Evolutionary conservation across 2,113 vertebrate genomes (phyloP).

Genomic region (Aplodontia rufa): DNA sequence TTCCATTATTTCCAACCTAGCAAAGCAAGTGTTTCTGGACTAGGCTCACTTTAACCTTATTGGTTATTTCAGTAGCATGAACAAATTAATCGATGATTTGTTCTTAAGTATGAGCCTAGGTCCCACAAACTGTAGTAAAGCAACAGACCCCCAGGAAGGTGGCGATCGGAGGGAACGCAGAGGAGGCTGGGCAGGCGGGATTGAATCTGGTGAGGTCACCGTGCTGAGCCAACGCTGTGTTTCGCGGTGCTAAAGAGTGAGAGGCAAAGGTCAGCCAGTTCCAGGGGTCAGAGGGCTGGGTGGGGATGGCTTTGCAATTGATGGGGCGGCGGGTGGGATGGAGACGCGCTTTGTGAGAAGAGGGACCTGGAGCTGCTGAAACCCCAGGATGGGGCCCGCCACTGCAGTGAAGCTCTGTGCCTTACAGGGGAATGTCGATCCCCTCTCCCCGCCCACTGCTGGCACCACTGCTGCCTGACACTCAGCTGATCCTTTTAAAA

Average conservation of each 20-base stretch:
- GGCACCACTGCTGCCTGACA: conserved; percentile 2
- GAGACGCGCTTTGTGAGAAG: not conserved
- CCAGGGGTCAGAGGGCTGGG: no score
- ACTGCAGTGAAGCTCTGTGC: not conserved
- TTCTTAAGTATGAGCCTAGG: not conserved
- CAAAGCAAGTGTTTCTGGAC: not conserved
- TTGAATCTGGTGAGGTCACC: not conserved
- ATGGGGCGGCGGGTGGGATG: not conserved
- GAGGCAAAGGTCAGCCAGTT: not conserved
- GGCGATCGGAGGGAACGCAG: not conserved
- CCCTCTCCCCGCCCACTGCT: not conserved
- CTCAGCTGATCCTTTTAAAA: conserved; percentile 61
- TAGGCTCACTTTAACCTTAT: not conserved
- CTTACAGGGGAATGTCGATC: not conserved
- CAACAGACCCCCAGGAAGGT: not conserved
- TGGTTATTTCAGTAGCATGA: not conserved
- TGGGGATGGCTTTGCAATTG: not conserved
- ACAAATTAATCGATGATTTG: not conserved
- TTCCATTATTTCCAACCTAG: not conserved
- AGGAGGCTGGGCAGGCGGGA: not conserved
- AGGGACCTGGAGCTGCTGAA: not conserved
- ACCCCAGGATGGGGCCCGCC: not conserved
- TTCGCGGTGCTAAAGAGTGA: not conserved
- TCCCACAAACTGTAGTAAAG: not conserved
- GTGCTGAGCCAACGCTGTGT: not conserved